These are phyloP conservation scores for Tapirus indicus DNA, from an alignment of 2,797 vertebrate genomes.

Conservation along the genomic window DNA sequence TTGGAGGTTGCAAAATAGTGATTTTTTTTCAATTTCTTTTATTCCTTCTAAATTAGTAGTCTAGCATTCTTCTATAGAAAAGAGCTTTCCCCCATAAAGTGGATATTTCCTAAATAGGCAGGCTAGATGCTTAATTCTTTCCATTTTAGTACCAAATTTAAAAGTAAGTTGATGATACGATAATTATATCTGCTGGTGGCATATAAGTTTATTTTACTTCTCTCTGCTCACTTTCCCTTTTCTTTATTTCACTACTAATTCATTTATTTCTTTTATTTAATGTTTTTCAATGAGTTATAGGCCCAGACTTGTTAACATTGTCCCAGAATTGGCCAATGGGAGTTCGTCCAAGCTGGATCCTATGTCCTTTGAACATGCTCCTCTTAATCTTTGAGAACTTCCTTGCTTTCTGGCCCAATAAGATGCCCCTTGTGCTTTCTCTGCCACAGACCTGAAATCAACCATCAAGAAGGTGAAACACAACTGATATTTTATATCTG, in stretches of 20 bases:
- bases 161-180: background rate
- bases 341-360: background rate
- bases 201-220: background rate
- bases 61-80: background rate
- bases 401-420: background rate
- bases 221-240: background rate
- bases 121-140: background rate
- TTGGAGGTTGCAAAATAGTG: background rate
- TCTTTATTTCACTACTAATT: background rate
- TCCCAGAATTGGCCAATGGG: background rate
- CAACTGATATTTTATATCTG: background rate
- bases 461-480: background rate
- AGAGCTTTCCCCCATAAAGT: background rate
- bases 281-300: background rate
- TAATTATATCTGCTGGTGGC: background rate
- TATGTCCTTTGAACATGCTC: background rate
- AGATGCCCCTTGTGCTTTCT: background rate
- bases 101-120: background rate
- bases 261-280: background rate
- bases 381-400: background rate
- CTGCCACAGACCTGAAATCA: background rate
- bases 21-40: background rate
- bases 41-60: background rate
- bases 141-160: background rate
- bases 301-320: background rate